Conservation (phyloP, 2,797 vertebrate genomes). For the Micropoecilia bifurca region DNA sequence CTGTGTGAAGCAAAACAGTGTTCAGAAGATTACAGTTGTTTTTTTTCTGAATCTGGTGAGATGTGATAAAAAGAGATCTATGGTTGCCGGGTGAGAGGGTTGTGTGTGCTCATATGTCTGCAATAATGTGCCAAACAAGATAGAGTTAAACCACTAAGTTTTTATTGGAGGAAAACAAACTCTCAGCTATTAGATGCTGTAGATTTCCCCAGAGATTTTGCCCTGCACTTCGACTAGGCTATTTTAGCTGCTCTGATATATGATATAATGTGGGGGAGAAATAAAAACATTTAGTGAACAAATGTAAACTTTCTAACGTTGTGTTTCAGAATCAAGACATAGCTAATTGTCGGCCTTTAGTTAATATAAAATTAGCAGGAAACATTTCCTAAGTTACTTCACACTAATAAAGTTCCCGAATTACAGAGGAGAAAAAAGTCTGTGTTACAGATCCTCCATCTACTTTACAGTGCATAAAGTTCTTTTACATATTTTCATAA, state of each 20-base stretch:
- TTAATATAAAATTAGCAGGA: neutral
- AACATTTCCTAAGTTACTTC: neutral
- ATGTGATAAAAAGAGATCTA: conserved; percentile 53
- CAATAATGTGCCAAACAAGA: conserved; percentile 36
- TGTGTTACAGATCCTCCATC: neutral
- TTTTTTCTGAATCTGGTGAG: conserved; percentile 50
- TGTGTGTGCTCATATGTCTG: neutral
- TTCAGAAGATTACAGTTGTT: conserved; percentile 52
- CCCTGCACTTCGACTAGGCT: conserved; percentile 21
- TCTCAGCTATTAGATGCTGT: conserved; percentile 50
- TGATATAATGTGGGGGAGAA: conserved; percentile 11
- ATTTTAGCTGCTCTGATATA: conserved; percentile 46
- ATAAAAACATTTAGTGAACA: conserved; percentile 21
- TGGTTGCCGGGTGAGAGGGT: conserved; percentile 21
- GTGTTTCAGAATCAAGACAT: neutral
- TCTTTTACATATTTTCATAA: neutral
- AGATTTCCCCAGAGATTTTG: conserved; percentile 57
- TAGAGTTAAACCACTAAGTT: conserved; percentile 44
- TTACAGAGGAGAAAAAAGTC: neutral
- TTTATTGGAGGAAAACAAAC: conserved; percentile 42
- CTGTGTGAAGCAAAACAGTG: conserved; percentile 30
- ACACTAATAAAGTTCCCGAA: neutral
- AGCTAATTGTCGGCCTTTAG: neutral
- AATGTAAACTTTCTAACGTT: neutral
- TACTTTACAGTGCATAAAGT: neutral